Percentiles rank a stretch among this genome's conserved stretches.
phyloP scores from a whole-genome alignment of 2,888 invertebrate species.

The Watsonalla binaria region DNA sequence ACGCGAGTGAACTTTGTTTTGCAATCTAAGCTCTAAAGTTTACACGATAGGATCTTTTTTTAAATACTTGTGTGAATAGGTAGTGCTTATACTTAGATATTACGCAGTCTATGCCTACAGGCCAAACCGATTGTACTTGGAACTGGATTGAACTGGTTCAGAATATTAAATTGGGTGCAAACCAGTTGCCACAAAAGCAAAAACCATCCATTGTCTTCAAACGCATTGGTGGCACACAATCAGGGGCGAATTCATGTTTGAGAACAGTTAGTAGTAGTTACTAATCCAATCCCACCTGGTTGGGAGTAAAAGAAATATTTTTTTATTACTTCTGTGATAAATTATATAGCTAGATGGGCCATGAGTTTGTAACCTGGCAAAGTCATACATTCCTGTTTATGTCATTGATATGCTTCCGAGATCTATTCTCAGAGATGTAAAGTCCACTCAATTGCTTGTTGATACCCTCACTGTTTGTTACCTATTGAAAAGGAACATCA shows the following conservation, averaged over 20 bases:
- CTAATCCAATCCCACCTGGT: no score
- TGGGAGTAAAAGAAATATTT: no score
- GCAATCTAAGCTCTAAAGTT: background rate
- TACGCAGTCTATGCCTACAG: background rate
- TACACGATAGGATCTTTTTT: background rate
- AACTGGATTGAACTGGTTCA: slow-evolving; percentile 31
- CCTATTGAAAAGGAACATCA: background rate
- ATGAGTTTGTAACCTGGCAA: background rate
- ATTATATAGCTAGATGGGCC: background rate
- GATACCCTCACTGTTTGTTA: background rate
- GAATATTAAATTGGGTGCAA: slow-evolving; percentile 26
- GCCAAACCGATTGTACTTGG: slow-evolving; percentile 3
- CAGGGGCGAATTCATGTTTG: no score
- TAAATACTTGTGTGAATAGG: background rate
- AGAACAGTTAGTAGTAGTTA: no score
- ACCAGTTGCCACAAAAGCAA: slow-evolving; percentile 15
- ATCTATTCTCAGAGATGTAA: slow-evolving; percentile 5
- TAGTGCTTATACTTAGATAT: background rate
- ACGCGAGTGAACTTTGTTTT: background rate
- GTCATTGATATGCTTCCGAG: slow-evolving; percentile 2
- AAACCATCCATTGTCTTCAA: slow-evolving; percentile 2
- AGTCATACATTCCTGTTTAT: background rate
- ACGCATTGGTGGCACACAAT: background rate
- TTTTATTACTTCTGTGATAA: no score
- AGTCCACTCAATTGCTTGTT: background rate